phyloP scores from a whole-genome alignment of 2,797 vertebrate genomes.

The Fringilla coelebs region DNA sequence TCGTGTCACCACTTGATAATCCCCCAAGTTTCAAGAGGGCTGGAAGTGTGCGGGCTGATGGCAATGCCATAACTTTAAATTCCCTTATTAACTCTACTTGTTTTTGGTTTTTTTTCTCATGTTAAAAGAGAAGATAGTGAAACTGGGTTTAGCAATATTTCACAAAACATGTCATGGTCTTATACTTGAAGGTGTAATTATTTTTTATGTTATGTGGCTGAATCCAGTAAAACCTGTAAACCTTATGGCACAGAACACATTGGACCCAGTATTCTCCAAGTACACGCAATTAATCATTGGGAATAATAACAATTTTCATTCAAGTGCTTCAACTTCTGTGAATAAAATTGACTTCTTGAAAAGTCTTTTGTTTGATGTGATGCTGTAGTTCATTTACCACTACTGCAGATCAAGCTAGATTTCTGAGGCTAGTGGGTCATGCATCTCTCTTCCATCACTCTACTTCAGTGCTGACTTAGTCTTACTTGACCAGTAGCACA shows the following conservation, averaged over 20 bases:
- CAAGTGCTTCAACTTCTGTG: not conserved
- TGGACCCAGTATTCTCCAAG: not conserved
- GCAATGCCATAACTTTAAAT: not conserved
- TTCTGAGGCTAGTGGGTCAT: not conserved
- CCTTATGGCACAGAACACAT: not conserved
- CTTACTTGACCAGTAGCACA: not conserved
- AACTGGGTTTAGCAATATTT: not conserved
- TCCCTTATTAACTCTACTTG: not conserved
- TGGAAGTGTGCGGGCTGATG: not conserved
- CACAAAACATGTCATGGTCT: not conserved
- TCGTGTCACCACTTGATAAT: conserved; percentile 16
- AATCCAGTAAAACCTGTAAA: not conserved
- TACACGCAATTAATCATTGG: not conserved
- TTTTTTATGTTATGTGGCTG: not conserved
- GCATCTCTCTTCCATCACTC: not conserved
- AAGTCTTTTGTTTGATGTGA: not conserved
- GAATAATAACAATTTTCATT: not conserved
- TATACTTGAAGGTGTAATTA: not conserved
- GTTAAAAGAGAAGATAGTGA: not conserved
- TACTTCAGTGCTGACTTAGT: not conserved
- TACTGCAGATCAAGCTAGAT: not conserved
- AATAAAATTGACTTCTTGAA: not conserved
- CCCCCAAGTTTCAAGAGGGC: not conserved
- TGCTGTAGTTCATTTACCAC: not conserved
- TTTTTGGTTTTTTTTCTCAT: not conserved